A percentile compares a stretch with the other conserved stretches of the same genome.
Evolutionary conservation across 2,113 vertebrate genomes (phyloP).

Genomic region (Oryzias celebensis): DNA sequence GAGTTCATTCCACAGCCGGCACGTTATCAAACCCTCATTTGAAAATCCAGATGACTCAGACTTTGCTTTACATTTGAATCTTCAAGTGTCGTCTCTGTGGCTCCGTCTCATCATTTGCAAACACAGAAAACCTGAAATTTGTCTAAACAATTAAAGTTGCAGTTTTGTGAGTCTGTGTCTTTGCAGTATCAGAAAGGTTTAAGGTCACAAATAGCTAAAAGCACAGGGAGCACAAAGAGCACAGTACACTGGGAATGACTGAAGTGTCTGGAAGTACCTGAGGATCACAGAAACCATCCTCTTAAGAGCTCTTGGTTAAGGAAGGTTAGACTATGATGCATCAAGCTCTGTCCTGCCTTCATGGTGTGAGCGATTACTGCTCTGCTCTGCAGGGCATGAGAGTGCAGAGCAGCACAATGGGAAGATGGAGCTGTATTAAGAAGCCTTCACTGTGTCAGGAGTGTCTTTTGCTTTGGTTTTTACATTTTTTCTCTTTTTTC

Average conservation of each 20-base stretch:
- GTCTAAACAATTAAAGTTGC: no score
- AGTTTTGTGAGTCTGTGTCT: no score
- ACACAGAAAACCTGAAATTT: no score
- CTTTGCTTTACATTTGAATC: no score
- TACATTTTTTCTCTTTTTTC: slow-evolving; percentile 17
- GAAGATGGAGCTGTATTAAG: slow-evolving; percentile 24
- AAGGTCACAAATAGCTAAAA: background rate
- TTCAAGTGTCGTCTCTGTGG: no score
- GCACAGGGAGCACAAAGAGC: background rate
- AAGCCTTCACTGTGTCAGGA: slow-evolving; percentile 15
- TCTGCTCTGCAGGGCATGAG: slow-evolving; percentile 23
- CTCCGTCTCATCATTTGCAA: no score
- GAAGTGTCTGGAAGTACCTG: slow-evolving; percentile 19
- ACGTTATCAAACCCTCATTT: no score
- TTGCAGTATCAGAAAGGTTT: no score
- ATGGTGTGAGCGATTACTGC: slow-evolving; percentile 32
- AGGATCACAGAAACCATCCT: slow-evolving; percentile 1
- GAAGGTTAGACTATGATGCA: slow-evolving; percentile 29
- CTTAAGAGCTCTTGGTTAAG: slow-evolving; percentile 26
- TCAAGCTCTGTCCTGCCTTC: slow-evolving; percentile 14
- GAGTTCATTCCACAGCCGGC: no score
- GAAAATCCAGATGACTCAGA: no score
- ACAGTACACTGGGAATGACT: slow-evolving; percentile 36
- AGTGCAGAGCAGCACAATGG: slow-evolving; percentile 16
- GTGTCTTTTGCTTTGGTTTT: slow-evolving; percentile 17